phyloP scores from a whole-genome alignment of 2,113 vertebrate genomes.

The Pedionomus torquatus region DNA sequence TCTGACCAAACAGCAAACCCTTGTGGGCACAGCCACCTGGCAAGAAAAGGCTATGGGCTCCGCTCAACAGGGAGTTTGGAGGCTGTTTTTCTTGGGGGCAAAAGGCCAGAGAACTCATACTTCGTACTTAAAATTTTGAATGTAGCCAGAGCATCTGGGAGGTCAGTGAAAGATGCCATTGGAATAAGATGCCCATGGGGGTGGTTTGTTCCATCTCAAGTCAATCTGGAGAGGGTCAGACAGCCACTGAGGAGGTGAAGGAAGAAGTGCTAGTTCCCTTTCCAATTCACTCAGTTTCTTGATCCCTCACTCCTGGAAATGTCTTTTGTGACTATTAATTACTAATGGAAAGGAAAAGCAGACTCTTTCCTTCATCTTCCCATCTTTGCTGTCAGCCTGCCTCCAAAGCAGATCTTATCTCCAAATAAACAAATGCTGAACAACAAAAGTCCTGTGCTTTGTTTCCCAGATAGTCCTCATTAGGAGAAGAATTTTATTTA shows the following conservation, averaged over 20 bases:
- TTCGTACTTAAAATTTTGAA: background rate
- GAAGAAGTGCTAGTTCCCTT: background rate
- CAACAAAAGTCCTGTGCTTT: background rate
- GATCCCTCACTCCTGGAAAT: background rate
- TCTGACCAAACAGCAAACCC: background rate
- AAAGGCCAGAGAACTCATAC: background rate
- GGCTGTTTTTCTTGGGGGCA: background rate
- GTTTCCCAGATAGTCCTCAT: constrained; percentile 32
- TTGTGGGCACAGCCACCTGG: accelerated
- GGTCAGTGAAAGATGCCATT: background rate
- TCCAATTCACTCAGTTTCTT: background rate
- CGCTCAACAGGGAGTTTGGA: background rate
- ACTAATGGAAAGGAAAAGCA: background rate
- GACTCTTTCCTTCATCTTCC: background rate
- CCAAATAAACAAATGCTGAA: constrained; percentile 21
- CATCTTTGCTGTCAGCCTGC: background rate
- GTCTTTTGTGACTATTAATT: background rate
- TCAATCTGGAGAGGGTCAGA: background rate
- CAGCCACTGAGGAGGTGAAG: background rate
- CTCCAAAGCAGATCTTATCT: background rate
- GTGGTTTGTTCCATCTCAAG: background rate
- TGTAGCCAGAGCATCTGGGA: background rate
- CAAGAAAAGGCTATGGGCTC: accelerated
- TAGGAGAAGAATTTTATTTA: constrained; percentile 40
- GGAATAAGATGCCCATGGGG: background rate